Evolutionary conservation across 1,140 invertebrate genomes (phyloP).

Genomic region (Musca domestica): DNA sequence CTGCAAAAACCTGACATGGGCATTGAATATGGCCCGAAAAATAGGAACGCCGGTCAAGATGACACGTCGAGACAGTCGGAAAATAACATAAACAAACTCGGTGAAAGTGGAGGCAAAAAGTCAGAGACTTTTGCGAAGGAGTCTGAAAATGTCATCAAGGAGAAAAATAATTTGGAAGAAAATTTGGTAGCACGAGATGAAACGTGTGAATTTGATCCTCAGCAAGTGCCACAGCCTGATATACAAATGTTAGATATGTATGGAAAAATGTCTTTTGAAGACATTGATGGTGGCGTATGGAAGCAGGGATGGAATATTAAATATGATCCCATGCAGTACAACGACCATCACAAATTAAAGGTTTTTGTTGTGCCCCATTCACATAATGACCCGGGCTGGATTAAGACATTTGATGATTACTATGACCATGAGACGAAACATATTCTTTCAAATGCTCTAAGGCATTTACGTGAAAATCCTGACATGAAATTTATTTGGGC

Average conservation of each 20-base stretch:
- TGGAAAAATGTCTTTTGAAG: constrained; percentile 85
- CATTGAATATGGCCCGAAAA: not conserved
- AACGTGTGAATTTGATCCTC: constrained; percentile 36
- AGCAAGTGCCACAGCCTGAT: constrained; percentile 42
- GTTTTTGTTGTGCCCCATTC: constrained; percentile 96
- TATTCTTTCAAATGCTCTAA: constrained; percentile 88
- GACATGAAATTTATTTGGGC: constrained; percentile 95
- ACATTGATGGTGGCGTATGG: constrained; percentile 96
- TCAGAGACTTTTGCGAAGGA: too few species aligned
- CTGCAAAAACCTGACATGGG: not conserved
- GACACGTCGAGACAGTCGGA: not conserved
- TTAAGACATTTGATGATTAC: constrained; percentile 94
- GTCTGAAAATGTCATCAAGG: not conserved
- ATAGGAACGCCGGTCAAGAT: not conserved
- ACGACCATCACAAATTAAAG: constrained; percentile 76
- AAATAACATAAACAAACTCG: constrained; percentile 8
- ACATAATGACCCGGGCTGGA: constrained; percentile 98
- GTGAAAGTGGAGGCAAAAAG: not conserved
- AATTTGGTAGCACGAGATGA: not conserved
- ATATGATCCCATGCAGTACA: constrained; percentile 77
- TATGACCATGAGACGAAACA: constrained; percentile 81
- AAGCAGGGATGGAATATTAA: constrained; percentile 95
- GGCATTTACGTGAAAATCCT: constrained; percentile 74
- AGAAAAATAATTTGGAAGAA: not conserved
- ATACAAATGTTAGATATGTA: constrained; percentile 80